These are phyloP conservation scores for Dasysyrphus tricinctus DNA, from an alignment of 2,888 invertebrate species.

Conservation along the genomic window DNA sequence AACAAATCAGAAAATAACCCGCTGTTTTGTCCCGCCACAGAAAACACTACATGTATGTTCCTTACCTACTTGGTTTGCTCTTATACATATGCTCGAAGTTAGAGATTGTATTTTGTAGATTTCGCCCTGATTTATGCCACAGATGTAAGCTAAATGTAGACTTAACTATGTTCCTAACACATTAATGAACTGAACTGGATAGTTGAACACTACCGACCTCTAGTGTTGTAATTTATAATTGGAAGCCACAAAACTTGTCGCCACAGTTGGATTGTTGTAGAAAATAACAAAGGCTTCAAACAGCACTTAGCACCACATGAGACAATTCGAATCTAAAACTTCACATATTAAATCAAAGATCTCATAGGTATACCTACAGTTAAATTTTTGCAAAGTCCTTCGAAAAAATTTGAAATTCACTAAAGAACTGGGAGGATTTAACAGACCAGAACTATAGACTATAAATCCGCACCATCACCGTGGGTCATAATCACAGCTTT, in stretches of 20 bases:
- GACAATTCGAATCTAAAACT: not conserved
- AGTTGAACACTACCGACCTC: conserved; percentile 35
- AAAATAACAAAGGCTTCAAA: not conserved
- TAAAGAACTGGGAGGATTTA: no score
- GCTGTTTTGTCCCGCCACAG: conserved; percentile 52
- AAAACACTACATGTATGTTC: not conserved
- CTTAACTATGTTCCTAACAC: conserved; percentile 61
- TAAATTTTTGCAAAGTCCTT: no score
- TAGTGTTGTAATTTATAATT: conserved; percentile 46
- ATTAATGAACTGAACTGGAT: conserved; percentile 53
- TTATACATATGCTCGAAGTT: not conserved
- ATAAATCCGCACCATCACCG: no score
- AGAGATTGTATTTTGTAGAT: conserved; percentile 65
- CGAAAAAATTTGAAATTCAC: no score
- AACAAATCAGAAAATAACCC: conserved; percentile 51
- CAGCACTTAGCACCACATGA: not conserved
- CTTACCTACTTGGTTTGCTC: not conserved
- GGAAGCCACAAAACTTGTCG: conserved; percentile 9
- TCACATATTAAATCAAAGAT: not conserved
- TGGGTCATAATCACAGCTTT: no score
- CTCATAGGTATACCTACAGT: no score
- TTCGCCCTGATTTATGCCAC: conserved; percentile 74
- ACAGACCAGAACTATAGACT: no score
- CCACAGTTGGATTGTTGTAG: not conserved
- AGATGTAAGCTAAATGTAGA: conserved; percentile 68